Base-by-base conservation (phyloP, 1,140 invertebrate species). In the Calliopsis andreniformis region DNA sequence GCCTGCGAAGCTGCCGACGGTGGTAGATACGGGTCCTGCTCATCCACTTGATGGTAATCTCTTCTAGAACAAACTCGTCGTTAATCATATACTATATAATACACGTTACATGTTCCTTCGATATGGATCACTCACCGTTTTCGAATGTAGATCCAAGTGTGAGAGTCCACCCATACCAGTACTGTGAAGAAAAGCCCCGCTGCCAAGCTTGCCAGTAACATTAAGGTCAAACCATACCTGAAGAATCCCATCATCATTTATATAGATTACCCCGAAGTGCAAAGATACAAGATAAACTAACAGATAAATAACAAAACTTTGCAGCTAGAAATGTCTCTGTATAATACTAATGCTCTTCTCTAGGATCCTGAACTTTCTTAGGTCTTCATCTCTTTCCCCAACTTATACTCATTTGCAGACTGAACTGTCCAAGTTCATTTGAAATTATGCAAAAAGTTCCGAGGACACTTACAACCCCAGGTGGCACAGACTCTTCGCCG, bases 131-230 rank as follows among this genome's bases (percentile, higher is more conserved):
- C 93, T 93, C 89, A 96, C 96, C 96, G 96, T 90, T 97, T 98
- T 88, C 97, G 95, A 84, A 98, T 98, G 88, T 98, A 98, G 87
- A 98, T 98, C 98, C 98, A 99, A 0, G 97, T 98, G 87, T 98
- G 97, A 23, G 97, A 98, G 87, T 98, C 97, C 30, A 98, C 95
- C 94, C 97, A 97, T 32, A 98, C 97, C 66, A 98, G 95, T 18
- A 98, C 94, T 0, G 97, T 98, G 89, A 98, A 96, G 76, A 98
- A 93, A 56, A 98, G 93, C 35, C 97, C 97, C 63, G 97, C 96
- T 28, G 95, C 94, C 30, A 96, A 93, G 66, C 97, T 96, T 3
- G 97, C 97, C 49, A 97, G 88, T 43, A 99, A 93, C 94, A 98
- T 97, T 53, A 98, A 94, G 3, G 95, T 93, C 83, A 98, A 88